Base-by-base conservation (phyloP, 2,888 invertebrate genomes). In the Portevinia maculata region DNA sequence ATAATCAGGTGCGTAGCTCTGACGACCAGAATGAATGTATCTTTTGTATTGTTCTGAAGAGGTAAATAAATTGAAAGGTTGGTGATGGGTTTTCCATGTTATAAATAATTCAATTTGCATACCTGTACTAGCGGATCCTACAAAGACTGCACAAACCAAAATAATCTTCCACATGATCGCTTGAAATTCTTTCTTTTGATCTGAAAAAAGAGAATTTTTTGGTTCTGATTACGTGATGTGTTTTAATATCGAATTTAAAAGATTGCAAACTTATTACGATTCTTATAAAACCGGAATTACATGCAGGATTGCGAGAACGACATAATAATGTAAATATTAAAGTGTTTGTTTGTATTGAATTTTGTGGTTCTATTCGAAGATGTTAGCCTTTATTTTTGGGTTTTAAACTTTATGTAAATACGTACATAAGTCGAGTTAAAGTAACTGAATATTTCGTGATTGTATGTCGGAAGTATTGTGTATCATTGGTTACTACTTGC, bases 121-220 rank as follows among this genome's bases (percentile, higher is more conserved):
- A 89, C 89, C 84, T 48, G 88, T 85, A 62, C 86, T 88, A 21
- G 86, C 81, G 39, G 87, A 83, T 48, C 85, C 86, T 65, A 86
- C 87, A 85, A 87, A 85, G 17, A 89, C 84, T 70, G 88, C 84
- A 85, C 87, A 89, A 76, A 87, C 84, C 46, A 88, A 55, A 60
- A 88, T 46, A 53, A 87, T 37, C 84, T 87, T 89, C 89, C 88
- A 89, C 89, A 89, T 89, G 15, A 76, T 74, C 19, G 37, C 0
- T 48, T 53, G 4, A 69, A 55, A 32, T 73, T 37, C 15, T 32
- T 52, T 53, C 34, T 70, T 69, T 37, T 24, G 30, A 57, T 75
- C 67, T 67, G 46, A 55, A 70, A 75, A 8, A n/a, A 28, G 8
- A 3, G 2, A 50, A 30, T 52, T 52, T 41, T 24, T 41, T 24